Evolutionary conservation across 2,797 vertebrate species (phyloP).

Genomic region (Acanthopagrus latus): DNA sequence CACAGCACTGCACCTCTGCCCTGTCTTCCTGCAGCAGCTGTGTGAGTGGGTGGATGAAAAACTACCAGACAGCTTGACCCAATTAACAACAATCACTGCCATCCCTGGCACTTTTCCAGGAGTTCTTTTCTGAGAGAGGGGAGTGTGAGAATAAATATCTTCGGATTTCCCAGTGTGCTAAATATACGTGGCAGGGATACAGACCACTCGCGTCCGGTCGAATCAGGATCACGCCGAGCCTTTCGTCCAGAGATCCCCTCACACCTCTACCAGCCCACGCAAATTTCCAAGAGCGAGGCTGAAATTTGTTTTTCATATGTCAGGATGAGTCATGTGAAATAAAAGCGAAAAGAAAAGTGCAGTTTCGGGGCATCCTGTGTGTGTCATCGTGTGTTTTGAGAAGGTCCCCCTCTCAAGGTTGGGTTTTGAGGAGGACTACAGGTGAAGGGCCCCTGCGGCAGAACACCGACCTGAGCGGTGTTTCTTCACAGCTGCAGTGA

Average conservation of each 20-base stretch:
- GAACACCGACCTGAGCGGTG: constrained; percentile 36
- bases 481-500: constrained; percentile 41
- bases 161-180: constrained; percentile 48
- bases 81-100: constrained; percentile 66
- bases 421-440: constrained; percentile 34
- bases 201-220: constrained; percentile 38
- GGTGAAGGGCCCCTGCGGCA: constrained; percentile 42
- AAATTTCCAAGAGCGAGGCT: constrained; percentile 48
- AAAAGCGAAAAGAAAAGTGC: constrained; percentile 32
- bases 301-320: constrained; percentile 66
- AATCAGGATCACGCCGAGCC: constrained; percentile 55
- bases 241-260: constrained; percentile 33
- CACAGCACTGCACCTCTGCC: constrained; percentile 55
- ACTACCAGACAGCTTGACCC: constrained; percentile 71
- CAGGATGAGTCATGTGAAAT: constrained; percentile 50
- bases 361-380: constrained; percentile 13
- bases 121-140: constrained; percentile 39
- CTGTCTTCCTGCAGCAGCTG: constrained; percentile 36
- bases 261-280: constrained; percentile 58
- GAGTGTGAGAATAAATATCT: constrained; percentile 54
- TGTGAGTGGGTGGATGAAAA: constrained; percentile 64
- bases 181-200: constrained; percentile 40
- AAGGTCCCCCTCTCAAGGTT: constrained; percentile 17
- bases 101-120: constrained; percentile 54
- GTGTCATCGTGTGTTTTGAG: constrained; percentile 5